Conservation (phyloP, 2,113 vertebrate species). For the Anolis carolinensis region DNA sequence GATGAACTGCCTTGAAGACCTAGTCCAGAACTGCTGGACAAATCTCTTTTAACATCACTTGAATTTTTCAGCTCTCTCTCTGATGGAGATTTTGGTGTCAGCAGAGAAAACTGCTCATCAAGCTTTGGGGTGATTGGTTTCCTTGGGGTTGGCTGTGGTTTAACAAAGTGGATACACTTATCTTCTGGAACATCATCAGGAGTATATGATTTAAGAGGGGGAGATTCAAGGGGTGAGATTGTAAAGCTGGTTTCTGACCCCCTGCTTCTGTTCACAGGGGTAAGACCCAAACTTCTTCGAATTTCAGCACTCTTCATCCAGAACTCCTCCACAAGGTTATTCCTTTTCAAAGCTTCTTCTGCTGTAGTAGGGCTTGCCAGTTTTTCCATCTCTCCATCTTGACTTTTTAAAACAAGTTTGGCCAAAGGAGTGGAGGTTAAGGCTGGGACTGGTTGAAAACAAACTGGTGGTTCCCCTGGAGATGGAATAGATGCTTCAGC, state of each 20-base stretch:
- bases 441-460: slow-evolving; percentile 85
- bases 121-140: slow-evolving; percentile 80
- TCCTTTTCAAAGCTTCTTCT: slow-evolving; percentile 82
- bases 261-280: slow-evolving; percentile 84
- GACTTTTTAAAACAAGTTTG: slow-evolving; percentile 68
- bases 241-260: slow-evolving; percentile 73
- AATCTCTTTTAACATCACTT: slow-evolving; percentile 79
- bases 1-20: slow-evolving; percentile 89
- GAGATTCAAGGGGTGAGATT: slow-evolving; percentile 60
- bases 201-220: slow-evolving; percentile 71
- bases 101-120: slow-evolving; percentile 78
- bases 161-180: slow-evolving; percentile 68
- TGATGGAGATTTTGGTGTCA: slow-evolving; percentile 77
- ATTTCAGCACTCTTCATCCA: slow-evolving; percentile 97
- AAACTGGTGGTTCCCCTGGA: slow-evolving; percentile 84
- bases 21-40: slow-evolving; percentile 90
- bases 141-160: slow-evolving; percentile 77
- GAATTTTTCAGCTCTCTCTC: slow-evolving; percentile 77
- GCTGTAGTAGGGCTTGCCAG: slow-evolving; percentile 68
- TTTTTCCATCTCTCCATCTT: slow-evolving; percentile 58
- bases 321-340: slow-evolving; percentile 93
- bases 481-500: slow-evolving; percentile 81
- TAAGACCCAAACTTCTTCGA: slow-evolving; percentile 90
- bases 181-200: slow-evolving; percentile 72
- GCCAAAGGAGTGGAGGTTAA: slow-evolving; percentile 86